Evolutionary conservation across 2,797 vertebrate genomes (phyloP).

Genomic region (Protosalanx chinensis): DNA sequence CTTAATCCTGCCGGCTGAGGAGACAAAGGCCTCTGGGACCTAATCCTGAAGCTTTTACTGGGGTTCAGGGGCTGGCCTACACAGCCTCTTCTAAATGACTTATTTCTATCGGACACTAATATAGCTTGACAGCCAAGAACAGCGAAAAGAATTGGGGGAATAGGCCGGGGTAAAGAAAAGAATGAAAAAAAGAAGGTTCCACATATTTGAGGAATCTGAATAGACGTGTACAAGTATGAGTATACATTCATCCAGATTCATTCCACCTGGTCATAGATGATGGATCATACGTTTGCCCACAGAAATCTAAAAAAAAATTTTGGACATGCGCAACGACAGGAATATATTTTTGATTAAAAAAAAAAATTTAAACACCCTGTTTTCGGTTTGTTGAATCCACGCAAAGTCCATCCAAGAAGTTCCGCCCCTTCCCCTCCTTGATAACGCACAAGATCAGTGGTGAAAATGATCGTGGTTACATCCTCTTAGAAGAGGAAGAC

Average conservation of each 20-base stretch:
- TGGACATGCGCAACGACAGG: no score
- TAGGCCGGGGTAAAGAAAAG: constrained; percentile 26
- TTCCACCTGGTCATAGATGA: constrained; percentile 15
- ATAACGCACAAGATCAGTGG: not conserved
- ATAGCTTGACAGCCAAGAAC: constrained; percentile 82
- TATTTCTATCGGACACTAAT: constrained; percentile 84
- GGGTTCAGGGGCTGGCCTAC: constrained; percentile 73
- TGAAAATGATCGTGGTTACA: no score
- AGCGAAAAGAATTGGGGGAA: constrained; percentile 59
- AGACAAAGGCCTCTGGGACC: constrained; percentile 80
- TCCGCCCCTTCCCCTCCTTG: not conserved
- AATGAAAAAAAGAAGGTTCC: constrained; percentile 47
- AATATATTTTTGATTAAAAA: no score
- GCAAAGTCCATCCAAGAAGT: not conserved
- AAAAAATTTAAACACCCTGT: not conserved
- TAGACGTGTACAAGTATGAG: constrained; percentile 51
- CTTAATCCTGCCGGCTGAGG: constrained; percentile 76
- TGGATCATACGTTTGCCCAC: constrained; percentile 9
- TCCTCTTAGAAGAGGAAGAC: no score
- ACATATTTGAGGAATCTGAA: constrained; percentile 65
- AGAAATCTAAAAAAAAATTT: no score
- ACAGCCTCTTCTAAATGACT: constrained; percentile 83
- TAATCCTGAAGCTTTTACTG: constrained; percentile 80
- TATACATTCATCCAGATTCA: constrained; percentile 19
- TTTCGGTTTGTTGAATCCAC: not conserved